These are phyloP conservation scores for Branchipolynoe longqiensis DNA, from an alignment of 2,888 invertebrate genomes.

Conservation along the genomic window DNA sequence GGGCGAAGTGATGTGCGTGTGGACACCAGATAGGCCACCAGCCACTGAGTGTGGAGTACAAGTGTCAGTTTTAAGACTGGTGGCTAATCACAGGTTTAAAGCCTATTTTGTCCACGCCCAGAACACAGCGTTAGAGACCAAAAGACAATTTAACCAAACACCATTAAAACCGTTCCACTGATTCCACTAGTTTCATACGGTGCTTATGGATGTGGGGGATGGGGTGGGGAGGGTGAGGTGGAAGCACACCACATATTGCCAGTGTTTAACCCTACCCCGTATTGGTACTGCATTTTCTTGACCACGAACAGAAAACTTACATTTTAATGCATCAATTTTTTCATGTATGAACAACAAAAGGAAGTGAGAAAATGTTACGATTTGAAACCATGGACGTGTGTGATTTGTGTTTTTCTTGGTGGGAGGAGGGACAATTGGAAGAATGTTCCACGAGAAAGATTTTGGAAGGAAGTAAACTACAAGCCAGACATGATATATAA, in stretches of 20 bases:
- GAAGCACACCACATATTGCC: conserved; percentile 3
- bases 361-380: background rate
- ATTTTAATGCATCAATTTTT: conserved; percentile 10
- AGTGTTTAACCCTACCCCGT: background rate
- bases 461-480: background rate
- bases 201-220: conserved; percentile 50
- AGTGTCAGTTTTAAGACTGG: too few relatives aligned
- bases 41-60: too few relatives aligned
- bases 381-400: background rate
- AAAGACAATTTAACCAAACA: background rate
- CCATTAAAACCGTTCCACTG: conserved; percentile 32
- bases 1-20: too few relatives aligned
- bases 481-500: background rate
- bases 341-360: conserved; percentile 13
- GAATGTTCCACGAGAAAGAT: background rate
- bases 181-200: conserved; percentile 39
- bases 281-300: conserved; percentile 6
- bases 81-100: too few relatives aligned
- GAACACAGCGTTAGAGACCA: background rate
- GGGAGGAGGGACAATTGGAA: background rate
- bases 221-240: too few relatives aligned
- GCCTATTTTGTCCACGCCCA: too few relatives aligned
- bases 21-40: too few relatives aligned
- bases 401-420: background rate
- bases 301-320: conserved; percentile 2